Percentiles rank a stretch among this genome's conserved stretches.
These are phyloP conservation scores for Sphyrna mokarran DNA, from an alignment of 2,113 vertebrate genomes.

Conservation along the genomic window DNA sequence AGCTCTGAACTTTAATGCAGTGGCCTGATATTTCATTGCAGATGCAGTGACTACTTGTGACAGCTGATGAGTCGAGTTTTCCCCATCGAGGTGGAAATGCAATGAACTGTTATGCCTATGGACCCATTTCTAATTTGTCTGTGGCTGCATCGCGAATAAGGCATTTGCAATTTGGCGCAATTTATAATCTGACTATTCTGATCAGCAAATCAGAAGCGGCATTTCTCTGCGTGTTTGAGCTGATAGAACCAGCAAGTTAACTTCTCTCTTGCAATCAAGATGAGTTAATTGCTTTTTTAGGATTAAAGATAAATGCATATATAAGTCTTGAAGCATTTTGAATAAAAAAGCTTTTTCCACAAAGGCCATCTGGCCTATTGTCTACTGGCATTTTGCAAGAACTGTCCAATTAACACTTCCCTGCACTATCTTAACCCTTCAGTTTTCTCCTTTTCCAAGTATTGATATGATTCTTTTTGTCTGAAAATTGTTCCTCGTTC, in stretches of 20 bases:
- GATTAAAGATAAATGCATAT: background rate
- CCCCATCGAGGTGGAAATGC: background rate
- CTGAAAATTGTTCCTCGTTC: background rate
- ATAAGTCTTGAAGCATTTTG: background rate
- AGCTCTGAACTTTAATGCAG: background rate
- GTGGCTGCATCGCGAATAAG: background rate
- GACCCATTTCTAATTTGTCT: background rate
- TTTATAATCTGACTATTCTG: background rate
- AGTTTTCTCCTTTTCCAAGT: background rate
- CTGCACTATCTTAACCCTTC: background rate
- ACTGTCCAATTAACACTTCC: background rate
- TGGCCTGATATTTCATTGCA: background rate
- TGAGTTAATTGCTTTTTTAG: background rate
- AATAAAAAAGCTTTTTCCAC: background rate
- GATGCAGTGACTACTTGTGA: background rate
- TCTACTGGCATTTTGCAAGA: background rate
- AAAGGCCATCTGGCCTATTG: background rate
- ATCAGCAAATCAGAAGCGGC: background rate
- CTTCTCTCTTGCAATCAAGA: background rate
- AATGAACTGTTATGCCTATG: background rate
- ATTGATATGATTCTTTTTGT: background rate
- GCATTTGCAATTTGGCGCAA: conserved; percentile 16
- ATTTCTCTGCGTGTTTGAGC: background rate
- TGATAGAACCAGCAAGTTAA: background rate
- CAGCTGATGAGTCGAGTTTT: background rate